Evolutionary conservation across 2,113 vertebrate species (phyloP).

Genomic region (Actenoides hombroni): DNA sequence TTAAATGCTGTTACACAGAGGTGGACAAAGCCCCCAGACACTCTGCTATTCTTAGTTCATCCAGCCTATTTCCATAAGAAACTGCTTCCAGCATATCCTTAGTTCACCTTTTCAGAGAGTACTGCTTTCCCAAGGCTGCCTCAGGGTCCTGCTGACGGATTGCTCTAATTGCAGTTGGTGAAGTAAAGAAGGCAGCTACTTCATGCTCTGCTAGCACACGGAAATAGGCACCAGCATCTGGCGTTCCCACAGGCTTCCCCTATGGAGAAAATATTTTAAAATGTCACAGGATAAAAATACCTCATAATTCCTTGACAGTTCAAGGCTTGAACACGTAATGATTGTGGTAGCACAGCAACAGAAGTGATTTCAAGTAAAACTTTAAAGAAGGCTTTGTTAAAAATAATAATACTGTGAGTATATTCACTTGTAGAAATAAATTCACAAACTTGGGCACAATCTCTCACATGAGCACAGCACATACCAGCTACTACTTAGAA

Average conservation of each 20-base stretch:
- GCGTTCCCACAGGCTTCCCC: slow-evolving; percentile 97
- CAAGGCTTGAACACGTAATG: slow-evolving; percentile 24
- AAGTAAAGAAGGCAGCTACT: slow-evolving; percentile 86
- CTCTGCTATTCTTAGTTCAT: not conserved
- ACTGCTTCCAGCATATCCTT: slow-evolving; percentile 14
- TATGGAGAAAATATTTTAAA: slow-evolving; percentile 76
- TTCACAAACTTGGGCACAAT: not conserved
- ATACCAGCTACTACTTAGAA: not conserved
- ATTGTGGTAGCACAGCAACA: slow-evolving; percentile 5
- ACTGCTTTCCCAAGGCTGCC: slow-evolving; percentile 79
- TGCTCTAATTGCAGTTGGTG: slow-evolving; percentile 94
- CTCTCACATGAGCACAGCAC: not conserved
- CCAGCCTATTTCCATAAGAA: not conserved
- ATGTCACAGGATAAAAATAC: slow-evolving; percentile 67
- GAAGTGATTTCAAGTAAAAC: slow-evolving; percentile 2
- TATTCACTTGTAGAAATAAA: not conserved
- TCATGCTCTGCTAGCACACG: slow-evolving; percentile 91
- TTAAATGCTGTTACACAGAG: not conserved
- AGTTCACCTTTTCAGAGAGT: slow-evolving; percentile 85
- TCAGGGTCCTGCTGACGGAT: slow-evolving; percentile 94
- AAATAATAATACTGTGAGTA: not conserved
- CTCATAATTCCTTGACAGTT: slow-evolving; percentile 62
- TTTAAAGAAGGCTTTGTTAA: slow-evolving; percentile 4
- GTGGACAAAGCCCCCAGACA: not conserved
- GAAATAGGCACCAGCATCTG: slow-evolving; percentile 92